Percentiles rank a stretch among this genome's conserved stretches.
Conservation (phyloP, 1,140 invertebrate genomes). For the Augochlora pura region DNA sequence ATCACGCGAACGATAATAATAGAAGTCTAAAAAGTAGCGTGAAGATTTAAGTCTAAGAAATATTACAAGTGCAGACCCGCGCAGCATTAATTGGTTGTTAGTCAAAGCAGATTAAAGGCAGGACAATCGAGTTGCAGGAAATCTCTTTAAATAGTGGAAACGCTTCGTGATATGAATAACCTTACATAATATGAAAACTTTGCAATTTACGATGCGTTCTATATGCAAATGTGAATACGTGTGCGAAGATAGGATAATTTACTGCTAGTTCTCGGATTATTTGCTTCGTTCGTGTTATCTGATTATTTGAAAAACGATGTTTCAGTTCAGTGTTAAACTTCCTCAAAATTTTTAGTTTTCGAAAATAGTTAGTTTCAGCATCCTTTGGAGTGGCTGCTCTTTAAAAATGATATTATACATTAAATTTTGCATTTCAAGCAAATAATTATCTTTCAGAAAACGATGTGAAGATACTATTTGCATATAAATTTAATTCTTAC, state of each 20-base stretch:
- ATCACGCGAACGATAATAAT: neutral
- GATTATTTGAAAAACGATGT: neutral
- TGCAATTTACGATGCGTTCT: neutral
- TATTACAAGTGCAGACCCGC: too few species aligned
- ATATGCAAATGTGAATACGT: neutral
- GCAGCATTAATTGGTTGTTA: neutral
- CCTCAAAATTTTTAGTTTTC: too few species aligned
- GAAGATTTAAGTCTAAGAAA: too few species aligned
- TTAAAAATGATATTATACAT: too few species aligned
- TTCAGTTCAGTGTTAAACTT: too few species aligned
- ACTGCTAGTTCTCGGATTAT: neutral
- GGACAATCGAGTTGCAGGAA: neutral
- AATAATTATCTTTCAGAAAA: too few species aligned
- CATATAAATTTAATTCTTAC: too few species aligned
- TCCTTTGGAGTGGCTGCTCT: too few species aligned
- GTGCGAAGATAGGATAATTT: neutral
- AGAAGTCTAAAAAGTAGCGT: neutral
- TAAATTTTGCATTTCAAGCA: too few species aligned
- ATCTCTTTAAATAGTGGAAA: neutral
- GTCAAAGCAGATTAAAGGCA: neutral
- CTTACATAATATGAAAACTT: neutral
- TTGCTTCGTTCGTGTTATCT: neutral
- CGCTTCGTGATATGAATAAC: neutral
- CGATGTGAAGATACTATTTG: too few species aligned
- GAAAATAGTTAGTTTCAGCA: too few species aligned